Conservation (phyloP, 2,888 invertebrate genomes). For the Mongoloraphidia duomilia region DNA sequence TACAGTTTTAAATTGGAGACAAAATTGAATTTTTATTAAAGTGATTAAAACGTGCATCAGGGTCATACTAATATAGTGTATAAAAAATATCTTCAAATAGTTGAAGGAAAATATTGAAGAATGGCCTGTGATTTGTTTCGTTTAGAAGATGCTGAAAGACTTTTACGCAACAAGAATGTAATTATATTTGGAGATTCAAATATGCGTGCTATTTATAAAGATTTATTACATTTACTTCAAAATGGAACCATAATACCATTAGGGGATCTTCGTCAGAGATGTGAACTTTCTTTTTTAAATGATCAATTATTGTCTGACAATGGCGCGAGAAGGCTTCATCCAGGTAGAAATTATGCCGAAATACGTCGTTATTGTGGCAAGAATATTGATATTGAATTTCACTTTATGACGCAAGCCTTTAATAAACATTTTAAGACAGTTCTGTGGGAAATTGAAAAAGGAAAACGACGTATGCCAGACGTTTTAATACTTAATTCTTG, state of each 20-base stretch:
- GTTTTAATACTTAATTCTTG: constrained; percentile 18
- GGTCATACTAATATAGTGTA: too few species aligned
- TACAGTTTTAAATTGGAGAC: too few species aligned
- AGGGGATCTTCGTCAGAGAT: constrained; percentile 5
- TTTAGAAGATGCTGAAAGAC: constrained; percentile 6
- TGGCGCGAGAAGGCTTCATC: constrained; percentile 4
- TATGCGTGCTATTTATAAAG: constrained; percentile 17
- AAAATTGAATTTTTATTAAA: too few species aligned
- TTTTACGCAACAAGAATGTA: constrained; percentile 12
- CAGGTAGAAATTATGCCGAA: constrained; percentile 14
- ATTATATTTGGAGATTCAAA: constrained; percentile 18
- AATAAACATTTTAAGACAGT: constrained; percentile 10
- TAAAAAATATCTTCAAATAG: too few species aligned
- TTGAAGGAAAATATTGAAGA: background rate
- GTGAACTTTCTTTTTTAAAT: constrained; percentile 13
- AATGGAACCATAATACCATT: constrained; percentile 11
- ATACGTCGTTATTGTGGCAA: constrained; percentile 11
- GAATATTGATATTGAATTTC: constrained; percentile 8
- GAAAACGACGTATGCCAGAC: constrained; percentile 10
- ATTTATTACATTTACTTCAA: constrained; percentile 15
- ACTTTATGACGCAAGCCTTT: constrained; percentile 15
- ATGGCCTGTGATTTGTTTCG: constrained; percentile 12
- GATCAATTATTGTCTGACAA: constrained; percentile 14
- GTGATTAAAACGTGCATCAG: too few species aligned
- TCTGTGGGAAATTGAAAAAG: background rate